Conservation (phyloP, 2,797 vertebrate genomes). For the Phalanger gymnotis region DNA sequence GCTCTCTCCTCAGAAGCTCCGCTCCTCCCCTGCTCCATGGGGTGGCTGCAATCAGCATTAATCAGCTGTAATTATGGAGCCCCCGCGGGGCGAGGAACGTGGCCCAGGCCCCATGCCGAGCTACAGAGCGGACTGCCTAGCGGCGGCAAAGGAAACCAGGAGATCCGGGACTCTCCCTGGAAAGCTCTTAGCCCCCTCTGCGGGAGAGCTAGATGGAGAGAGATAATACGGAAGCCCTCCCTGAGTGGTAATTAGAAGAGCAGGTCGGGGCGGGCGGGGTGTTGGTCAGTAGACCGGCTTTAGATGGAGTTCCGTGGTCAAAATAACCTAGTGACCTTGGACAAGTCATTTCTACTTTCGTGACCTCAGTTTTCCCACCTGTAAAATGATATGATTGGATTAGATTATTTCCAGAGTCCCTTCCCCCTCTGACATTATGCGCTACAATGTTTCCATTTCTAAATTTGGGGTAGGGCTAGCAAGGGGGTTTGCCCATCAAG, state of each 20-base stretch:
- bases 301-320: not conserved
- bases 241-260: not conserved
- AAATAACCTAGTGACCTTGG: not conserved
- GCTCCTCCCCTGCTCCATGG: not conserved
- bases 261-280: fast-evolving
- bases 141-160: not conserved
- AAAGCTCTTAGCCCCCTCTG: not conserved
- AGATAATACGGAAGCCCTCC: not conserved
- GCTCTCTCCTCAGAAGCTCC: not conserved
- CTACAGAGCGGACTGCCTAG: not conserved
- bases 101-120: not conserved
- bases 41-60: constrained; percentile 78
- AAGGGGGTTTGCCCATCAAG: not conserved
- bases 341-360: not conserved
- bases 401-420: not conserved
- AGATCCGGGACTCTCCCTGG: not conserved
- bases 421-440: constrained; percentile 5
- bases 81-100: constrained; percentile 50
- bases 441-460: not conserved
- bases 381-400: not conserved
- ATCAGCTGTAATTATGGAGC: constrained; percentile 80
- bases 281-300: not conserved
- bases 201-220: not conserved
- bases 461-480: not conserved
- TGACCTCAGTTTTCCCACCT: constrained; percentile 39